Base-by-base conservation (phyloP, 2,888 invertebrate species). In the Drosophila tripunctata region DNA sequence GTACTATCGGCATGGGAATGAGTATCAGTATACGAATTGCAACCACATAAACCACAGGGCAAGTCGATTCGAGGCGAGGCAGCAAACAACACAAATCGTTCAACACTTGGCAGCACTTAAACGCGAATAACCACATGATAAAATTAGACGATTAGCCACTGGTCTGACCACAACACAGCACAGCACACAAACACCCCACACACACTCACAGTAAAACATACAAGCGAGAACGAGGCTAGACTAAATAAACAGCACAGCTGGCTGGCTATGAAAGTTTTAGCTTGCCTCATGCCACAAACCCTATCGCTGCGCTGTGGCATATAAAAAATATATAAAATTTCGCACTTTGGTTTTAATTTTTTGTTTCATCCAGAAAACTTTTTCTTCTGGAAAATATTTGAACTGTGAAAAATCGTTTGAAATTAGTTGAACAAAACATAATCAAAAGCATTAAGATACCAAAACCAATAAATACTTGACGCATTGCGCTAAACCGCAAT, bases 121-220 rank as follows among this genome's bases (percentile, higher is more conserved):
- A 67, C 80, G 77, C 64, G 70, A 62, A 78, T 84, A 83, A 81
- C 87, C 84, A 81, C 84, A 84, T 78, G 82, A 84, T 86, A 83
- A 87, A 83, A 84, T 77, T 83, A 80, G 70, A 81, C 81, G 85
- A 87, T 83, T 83, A 83, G 72, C 88, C 67, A 69, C 60, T 65
- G 65, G 62, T 41, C 62, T 64, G 57, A 35, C 67, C 47, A 47
- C 36, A 63, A 30, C 44, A 48, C 30, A 40, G 35, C 67, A 33
- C 45, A 47, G 44, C 19, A 33, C 22, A 35, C 17, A 40, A 15
- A 41, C 12, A 12, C 15, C 33, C 41, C 35, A 33, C 24, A 10
- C 44, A 43, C 43, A 57, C 6, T 2, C 50, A 24, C 47, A 58
- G 40, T 54, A 33, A 36, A 22, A 5, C 40, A 45, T 38, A 56